Evolutionary conservation across 2,888 invertebrate species (phyloP).

Genomic region (Andrena praecox): DNA sequence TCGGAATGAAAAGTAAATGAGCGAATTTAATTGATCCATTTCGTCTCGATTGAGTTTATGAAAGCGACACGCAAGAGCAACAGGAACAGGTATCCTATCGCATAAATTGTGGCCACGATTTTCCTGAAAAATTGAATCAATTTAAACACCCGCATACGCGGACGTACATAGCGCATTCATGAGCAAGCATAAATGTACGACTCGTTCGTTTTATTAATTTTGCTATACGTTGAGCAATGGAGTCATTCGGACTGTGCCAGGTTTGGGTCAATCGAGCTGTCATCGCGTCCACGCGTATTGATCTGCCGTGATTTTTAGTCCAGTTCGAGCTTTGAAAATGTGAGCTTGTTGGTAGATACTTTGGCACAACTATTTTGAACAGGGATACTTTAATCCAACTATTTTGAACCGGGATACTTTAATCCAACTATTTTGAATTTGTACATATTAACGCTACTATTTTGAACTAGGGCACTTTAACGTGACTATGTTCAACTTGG

Average conservation of each 20-base stretch:
- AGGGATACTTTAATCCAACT: too few species aligned
- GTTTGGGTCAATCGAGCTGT: conserved; percentile 20
- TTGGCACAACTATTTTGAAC: conserved; percentile 5
- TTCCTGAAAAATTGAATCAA: conserved; percentile 32
- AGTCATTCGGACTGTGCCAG: conserved; percentile 28
- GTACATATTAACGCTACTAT: too few species aligned
- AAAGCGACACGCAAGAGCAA: background rate
- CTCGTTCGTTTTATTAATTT: conserved; percentile 38
- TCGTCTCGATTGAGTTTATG: background rate
- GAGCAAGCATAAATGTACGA: background rate
- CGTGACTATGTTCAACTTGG: too few species aligned
- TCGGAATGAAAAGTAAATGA: background rate
- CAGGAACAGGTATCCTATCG: conserved; percentile 1
- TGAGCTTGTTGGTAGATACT: too few species aligned
- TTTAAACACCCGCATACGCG: background rate
- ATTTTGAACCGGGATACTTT: too few species aligned
- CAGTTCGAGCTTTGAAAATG: background rate
- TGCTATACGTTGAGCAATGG: conserved; percentile 4
- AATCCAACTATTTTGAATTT: too few species aligned
- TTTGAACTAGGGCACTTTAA: too few species aligned
- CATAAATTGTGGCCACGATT: background rate
- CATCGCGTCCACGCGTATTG: conserved; percentile 8
- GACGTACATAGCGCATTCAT: background rate
- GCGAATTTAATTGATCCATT: background rate
- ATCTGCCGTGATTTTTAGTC: conserved; percentile 2